phyloP scores from a whole-genome alignment of 2,888 invertebrate genomes.

The Xanthostigma xanthostigma region DNA sequence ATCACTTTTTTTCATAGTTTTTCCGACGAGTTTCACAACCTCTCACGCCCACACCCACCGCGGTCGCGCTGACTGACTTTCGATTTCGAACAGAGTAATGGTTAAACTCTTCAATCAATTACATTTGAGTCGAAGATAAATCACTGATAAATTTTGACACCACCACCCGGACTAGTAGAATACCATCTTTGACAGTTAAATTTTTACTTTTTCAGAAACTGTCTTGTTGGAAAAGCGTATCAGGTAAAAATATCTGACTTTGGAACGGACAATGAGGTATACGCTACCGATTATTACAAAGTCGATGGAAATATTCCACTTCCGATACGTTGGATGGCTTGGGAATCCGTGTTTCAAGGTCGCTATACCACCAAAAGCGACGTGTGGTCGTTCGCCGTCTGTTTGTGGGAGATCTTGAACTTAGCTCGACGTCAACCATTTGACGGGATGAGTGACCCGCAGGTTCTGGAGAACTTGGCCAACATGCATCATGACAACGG shows the following conservation, averaged over 20 bases:
- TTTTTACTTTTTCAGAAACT: constrained; percentile 44
- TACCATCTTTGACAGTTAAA: not conserved
- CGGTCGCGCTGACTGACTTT: no score
- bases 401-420: constrained; percentile 73
- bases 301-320: constrained; percentile 62
- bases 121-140: no score
- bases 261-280: constrained; percentile 69
- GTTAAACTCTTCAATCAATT: no score
- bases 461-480: constrained; percentile 68
- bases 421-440: constrained; percentile 65
- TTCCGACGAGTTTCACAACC: no score
- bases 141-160: no score
- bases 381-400: constrained; percentile 83
- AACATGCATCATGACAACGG: constrained; percentile 49
- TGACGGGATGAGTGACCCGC: constrained; percentile 56
- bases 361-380: constrained; percentile 82
- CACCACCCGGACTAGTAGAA: no score
- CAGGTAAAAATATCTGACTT: constrained; percentile 75
- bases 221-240: constrained; percentile 68
- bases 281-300: constrained; percentile 67
- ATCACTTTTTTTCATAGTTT: no score
- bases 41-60: no score
- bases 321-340: constrained; percentile 82
- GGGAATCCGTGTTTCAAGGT: constrained; percentile 68
- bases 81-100: no score